Conservation (phyloP, 1,140 invertebrate genomes). For the Brachionus koreanus region DNA sequence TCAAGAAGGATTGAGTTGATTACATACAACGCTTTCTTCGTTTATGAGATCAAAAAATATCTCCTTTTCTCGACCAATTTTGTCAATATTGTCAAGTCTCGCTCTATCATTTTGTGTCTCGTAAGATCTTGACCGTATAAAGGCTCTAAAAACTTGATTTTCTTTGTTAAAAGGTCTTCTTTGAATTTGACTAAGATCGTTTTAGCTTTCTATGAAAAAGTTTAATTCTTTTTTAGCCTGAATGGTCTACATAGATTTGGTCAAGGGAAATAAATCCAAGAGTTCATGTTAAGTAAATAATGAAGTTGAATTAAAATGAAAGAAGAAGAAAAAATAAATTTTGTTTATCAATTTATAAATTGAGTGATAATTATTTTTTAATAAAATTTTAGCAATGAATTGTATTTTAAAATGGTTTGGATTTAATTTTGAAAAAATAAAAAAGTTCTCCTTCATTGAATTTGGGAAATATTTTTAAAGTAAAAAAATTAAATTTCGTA, state of each 20-base stretch:
- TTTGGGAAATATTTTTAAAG: not conserved
- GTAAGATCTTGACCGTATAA: too few species aligned
- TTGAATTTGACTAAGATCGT: too few species aligned
- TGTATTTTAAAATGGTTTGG: not conserved
- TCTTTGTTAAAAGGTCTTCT: too few species aligned
- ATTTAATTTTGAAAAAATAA: not conserved
- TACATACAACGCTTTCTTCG: too few species aligned
- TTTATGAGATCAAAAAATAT: too few species aligned
- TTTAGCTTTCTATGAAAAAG: not conserved
- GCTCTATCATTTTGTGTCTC: too few species aligned
- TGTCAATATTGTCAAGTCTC: too few species aligned
- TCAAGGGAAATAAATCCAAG: not conserved
- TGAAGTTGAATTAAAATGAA: not conserved
- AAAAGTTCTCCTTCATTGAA: not conserved
- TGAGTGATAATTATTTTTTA: not conserved
- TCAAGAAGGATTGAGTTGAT: too few species aligned
- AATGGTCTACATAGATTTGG: not conserved
- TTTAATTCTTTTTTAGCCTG: not conserved
- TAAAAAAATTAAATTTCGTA: not conserved
- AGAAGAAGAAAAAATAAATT: not conserved
- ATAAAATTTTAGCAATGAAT: not conserved
- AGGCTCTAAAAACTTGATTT: too few species aligned
- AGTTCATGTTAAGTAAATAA: not conserved
- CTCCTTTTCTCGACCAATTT: too few species aligned
- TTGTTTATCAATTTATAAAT: not conserved